Base-by-base conservation (phyloP, 2,113 vertebrate genomes). In the Amia ocellicauda region DNA sequence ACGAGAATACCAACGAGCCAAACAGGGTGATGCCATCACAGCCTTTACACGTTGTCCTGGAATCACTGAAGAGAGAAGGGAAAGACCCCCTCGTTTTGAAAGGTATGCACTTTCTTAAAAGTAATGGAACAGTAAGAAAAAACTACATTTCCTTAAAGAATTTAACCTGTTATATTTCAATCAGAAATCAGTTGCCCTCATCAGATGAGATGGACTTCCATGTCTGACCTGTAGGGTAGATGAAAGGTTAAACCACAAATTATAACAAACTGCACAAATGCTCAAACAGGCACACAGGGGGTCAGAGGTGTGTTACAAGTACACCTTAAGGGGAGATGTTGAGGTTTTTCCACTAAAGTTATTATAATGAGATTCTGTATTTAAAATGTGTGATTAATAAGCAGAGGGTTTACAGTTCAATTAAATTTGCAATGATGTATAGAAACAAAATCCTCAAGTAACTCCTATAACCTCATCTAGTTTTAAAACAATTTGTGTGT, bases 41-140 rank as follows among this genome's bases (percentile, higher is more conserved):
- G 82, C 95, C 97, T 0, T 86, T 99, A 27, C 93, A 95, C 17
- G 88, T 98, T 73, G 93, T 99, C 54, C 84, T 99, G 69, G 95
- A 98, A 77, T 99, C 97, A 1, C 90, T 99, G 82, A 92, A 91
- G 79, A 83, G 94, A 82, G 97, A 99, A 90, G 97, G 97, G 75
- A 98, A 93, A 72, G 96, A 99, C 64, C 95, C 97, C 17, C 83
- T 99, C 45, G 88, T 99, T 78, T 89, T 99, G 50, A 97, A 96
- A 98, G 97, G 97, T 99, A 94, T 85, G 56, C 7, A 47, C 28
- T 22, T 3, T 53, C 54, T 16, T 47, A 47, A 47, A 13, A 47
- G 45, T 47, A 13, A 47, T 47, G 45, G 16, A 13, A 36, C 31
- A 36, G 1, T 36, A 2, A 36, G 5, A 5, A 36, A 36, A 36